Evolutionary conservation across 2,888 invertebrate species (phyloP).

Genomic region (Troglohyphantes excavatus): DNA sequence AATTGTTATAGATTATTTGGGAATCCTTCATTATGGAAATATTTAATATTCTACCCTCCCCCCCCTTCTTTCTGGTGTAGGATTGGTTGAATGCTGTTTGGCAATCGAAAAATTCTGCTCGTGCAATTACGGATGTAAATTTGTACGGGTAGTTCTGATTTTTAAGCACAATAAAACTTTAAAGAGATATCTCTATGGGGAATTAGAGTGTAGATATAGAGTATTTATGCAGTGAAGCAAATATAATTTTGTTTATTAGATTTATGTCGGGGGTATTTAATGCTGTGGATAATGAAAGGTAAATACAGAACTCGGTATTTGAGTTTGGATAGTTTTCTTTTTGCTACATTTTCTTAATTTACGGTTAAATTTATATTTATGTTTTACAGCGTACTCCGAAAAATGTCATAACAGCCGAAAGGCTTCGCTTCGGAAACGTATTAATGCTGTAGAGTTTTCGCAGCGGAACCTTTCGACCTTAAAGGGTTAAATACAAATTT

Average conservation of each 20-base stretch:
- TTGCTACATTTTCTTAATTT: neutral
- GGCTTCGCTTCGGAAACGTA: too few species aligned
- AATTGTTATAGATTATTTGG: constrained; percentile 46
- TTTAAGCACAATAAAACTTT: neutral
- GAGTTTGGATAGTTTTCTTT: neutral
- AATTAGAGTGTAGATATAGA: neutral
- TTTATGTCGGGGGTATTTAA: neutral
- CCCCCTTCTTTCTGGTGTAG: neutral
- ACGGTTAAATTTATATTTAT: neutral
- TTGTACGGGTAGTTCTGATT: neutral
- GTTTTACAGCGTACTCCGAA: too few species aligned
- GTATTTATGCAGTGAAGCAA: neutral
- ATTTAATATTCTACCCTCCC: constrained; percentile 27
- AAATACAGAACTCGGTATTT: neutral
- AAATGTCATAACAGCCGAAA: too few species aligned
- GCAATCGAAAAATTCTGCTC: neutral
- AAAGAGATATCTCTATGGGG: neutral
- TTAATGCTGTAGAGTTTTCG: too few species aligned
- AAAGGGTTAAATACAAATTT: too few species aligned
- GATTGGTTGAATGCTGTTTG: neutral
- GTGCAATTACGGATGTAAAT: constrained; percentile 4
- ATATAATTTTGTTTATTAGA: neutral
- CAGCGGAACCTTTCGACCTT: too few species aligned
- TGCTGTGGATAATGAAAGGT: neutral
- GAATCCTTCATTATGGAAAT: constrained; percentile 40